These are phyloP conservation scores for Gibbula magus DNA, from an alignment of 2,888 invertebrate species.

Conservation along the genomic window DNA sequence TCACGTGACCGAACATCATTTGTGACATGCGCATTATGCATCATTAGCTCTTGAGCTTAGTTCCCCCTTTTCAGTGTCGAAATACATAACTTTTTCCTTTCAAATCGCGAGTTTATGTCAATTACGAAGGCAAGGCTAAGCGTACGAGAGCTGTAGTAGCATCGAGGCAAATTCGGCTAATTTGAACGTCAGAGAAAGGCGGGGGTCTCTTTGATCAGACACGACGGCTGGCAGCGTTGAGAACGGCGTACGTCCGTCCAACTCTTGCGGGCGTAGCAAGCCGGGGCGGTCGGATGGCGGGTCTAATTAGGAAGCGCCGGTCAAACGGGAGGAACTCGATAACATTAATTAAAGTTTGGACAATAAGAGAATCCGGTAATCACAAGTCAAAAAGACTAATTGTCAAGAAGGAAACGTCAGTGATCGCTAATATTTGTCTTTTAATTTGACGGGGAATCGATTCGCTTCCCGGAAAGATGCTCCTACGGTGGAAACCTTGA, in stretches of 20 bases:
- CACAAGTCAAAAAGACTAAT: slow-evolving; percentile 40
- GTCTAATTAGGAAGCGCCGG: slow-evolving; percentile 26
- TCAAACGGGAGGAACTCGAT: slow-evolving; percentile 30
- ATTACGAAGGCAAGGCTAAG: slow-evolving; percentile 3
- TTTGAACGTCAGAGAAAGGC: slow-evolving; percentile 17
- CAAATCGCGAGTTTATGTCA: neutral
- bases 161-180: slow-evolving; percentile 18
- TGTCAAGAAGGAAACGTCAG: slow-evolving; percentile 28
- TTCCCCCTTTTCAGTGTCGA: neutral
- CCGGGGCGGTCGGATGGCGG: neutral
- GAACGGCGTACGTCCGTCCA: neutral
- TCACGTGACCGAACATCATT: neutral
- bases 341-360: slow-evolving; percentile 36
- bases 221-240: neutral
- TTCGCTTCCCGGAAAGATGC: neutral
- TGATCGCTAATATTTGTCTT: slow-evolving; percentile 39
- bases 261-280: neutral
- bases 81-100: neutral
- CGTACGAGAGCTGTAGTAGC: neutral
- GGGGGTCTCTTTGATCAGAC: slow-evolving; percentile 9
- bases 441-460: slow-evolving; percentile 38
- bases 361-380: slow-evolving; percentile 27
- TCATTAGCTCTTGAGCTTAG: neutral
- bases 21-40: neutral
- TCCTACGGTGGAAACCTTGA: neutral